Evolutionary conservation across 1,140 invertebrate genomes (phyloP), one percentile per base, ranked within the genome.

Genomic region (Pomacea maculata): DNA sequence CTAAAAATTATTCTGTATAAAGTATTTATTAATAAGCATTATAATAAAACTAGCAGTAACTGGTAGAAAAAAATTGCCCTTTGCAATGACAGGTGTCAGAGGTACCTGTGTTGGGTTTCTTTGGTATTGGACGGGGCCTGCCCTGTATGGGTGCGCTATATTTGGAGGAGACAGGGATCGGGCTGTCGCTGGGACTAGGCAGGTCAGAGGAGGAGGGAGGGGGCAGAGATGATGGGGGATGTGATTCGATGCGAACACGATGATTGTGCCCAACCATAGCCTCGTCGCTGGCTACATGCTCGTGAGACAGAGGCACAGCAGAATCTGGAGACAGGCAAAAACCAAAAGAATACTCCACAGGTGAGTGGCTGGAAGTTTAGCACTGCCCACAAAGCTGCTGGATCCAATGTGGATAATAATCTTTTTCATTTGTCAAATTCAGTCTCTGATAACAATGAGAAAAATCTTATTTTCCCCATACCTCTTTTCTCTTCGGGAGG

Each of bases 121-220:
- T 88, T 68, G 87, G 85, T 34, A 87, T 83, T 55, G 87, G 87
- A 74, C 87, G 79, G 9, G 87, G 87, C 72, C 87, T 78, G 34
- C 85, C 84, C 64, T 86, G 84, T 52, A 87, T 78, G 57, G 86
- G 80, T 75, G 84, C 81, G 57, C 67, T 86, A 80, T 83, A 83
- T 80, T 80, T 81, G 73, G 83, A 75, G n/a, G 78, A 80, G 77
- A 73, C 61, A 68, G 82, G 68, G 63, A 54, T 73, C n/a, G 75
- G 45, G 76, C 75, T 61, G 29, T 84, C 76, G 61, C 52, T 64
- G 63, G 80, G 81, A 79, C 80, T 79, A 19, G 77, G 67, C 57
- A 78, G 34, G 65, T 78, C 77, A 34, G 65, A 54, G 52, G 77
- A 54, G 34, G 25, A 12, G 21, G 77, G 65, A 55, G 77, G 77